phyloP scores from a whole-genome alignment of 2,888 invertebrate genomes.

The Argyra leucocephala region DNA sequence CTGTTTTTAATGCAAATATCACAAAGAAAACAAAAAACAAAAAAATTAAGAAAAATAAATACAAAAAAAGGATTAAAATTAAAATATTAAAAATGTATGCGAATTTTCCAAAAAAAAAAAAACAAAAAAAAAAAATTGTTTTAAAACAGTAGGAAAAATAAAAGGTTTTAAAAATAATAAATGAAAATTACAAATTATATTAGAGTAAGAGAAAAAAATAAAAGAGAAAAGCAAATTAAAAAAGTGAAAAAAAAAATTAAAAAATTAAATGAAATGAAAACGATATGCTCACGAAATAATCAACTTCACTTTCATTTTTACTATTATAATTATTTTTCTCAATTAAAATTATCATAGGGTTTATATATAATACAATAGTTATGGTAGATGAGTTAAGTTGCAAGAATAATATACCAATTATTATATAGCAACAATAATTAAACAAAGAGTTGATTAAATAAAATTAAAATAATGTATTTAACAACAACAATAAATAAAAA shows the following conservation, averaged over 20 bases:
- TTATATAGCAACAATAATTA: no score
- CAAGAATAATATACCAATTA: no score
- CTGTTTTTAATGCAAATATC: no score
- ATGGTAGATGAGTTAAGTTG: no score
- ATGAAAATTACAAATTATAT: not conserved
- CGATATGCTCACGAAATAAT: not conserved
- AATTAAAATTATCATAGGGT: not conserved
- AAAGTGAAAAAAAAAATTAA: not conserved
- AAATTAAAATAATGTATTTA: no score
- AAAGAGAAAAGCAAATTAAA: not conserved
- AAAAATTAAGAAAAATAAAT: no score
- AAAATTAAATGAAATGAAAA: not conserved
- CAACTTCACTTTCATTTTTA: not conserved
- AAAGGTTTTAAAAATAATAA: no score
- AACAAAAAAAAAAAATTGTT: not conserved
- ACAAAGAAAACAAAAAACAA: no score
- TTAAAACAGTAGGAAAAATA: not conserved
- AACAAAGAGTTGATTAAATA: no score
- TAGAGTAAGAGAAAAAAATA: not conserved
- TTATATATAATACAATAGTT: no score
- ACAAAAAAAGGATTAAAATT: not conserved
- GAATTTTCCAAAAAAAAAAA: not conserved
- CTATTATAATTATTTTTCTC: not conserved
- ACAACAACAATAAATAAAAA: no score
- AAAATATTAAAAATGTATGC: not conserved